Conservation (phyloP, 2,888 invertebrate genomes). For the Polyommatus icarus region DNA sequence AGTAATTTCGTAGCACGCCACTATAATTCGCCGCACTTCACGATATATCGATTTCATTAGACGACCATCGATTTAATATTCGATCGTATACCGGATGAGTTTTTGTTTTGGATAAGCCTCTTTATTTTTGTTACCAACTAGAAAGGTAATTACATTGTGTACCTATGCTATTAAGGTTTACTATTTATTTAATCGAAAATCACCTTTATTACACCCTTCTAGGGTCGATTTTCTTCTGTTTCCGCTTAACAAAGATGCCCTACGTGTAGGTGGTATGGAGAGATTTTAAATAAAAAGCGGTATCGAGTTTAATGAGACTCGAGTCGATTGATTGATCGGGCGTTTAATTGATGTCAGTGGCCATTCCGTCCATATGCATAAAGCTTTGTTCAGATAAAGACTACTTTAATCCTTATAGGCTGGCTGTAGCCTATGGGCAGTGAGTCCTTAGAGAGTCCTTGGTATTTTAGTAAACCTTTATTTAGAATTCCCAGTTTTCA, state of each 20-base stretch:
- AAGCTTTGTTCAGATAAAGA: slow-evolving; percentile 35
- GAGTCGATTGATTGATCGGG: slow-evolving; percentile 52
- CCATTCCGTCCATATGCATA: slow-evolving; percentile 42
- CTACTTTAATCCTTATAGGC: background rate
- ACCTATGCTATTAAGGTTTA: slow-evolving; percentile 43
- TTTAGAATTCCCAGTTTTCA: too few species aligned
- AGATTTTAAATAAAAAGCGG: slow-evolving; percentile 49
- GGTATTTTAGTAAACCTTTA: too few species aligned
- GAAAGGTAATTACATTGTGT: slow-evolving; percentile 62
- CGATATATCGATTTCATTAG: slow-evolving; percentile 73
- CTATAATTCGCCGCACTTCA: slow-evolving; percentile 63
- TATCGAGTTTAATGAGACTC: slow-evolving; percentile 49
- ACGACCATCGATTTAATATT: slow-evolving; percentile 56
- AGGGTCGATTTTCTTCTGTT: slow-evolving; percentile 31
- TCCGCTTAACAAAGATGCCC: slow-evolving; percentile 38
- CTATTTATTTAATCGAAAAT: slow-evolving; percentile 3
- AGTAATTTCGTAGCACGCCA: slow-evolving; percentile 60
- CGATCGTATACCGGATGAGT: slow-evolving; percentile 62
- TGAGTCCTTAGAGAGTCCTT: too few species aligned
- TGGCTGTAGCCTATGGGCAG: too few species aligned
- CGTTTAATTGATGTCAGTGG: slow-evolving; percentile 51
- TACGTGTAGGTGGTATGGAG: slow-evolving; percentile 49
- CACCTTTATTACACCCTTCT: background rate
- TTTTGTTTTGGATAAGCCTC: slow-evolving; percentile 54
- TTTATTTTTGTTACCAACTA: slow-evolving; percentile 60